Base-by-base conservation (phyloP, 1,140 invertebrate genomes). In the Drosophila pruinosa region DNA sequence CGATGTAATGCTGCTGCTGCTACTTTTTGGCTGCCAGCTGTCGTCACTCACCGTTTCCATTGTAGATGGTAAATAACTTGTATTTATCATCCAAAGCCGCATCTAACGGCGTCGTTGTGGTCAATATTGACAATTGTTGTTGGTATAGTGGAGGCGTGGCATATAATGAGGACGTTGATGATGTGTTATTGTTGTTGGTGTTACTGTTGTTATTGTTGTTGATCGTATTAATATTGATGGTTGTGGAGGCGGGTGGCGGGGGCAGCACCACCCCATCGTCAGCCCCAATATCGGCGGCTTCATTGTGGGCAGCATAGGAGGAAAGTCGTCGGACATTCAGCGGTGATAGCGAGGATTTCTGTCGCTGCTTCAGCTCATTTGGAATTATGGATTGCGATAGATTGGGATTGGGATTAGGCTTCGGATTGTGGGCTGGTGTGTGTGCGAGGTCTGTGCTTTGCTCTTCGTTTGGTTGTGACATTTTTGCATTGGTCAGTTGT, bases 61-160 rank as follows among this genome's bases (percentile, higher is more conserved):
- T 88, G 79, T 88, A 91, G 69, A 91, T 91, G 68, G 90, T 91
- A 89, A 89, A 91, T 74, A 91, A 83, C 75, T 89, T 90, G 65
- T 88, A 91, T 89, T 91, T 91, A 83, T 91, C 90, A 86, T 91
- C 90, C 69, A 74, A 36, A 41, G 71, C 75, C 67, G 52, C 68
- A 72, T 88, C 83, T 72, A 88, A 69, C 38, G 82, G 82, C 68
- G 85, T 89, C 56, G 82, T 89, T 78, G 88, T 67, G 76, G 80
- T 88, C 74, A 88, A 62, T 80, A 78, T 83, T 53, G 70, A 83
- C 71, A 90, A 64, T 74, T 90, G 76, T 75, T 80, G 82, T 78
- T 86, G 78, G 76, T 77, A 83, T 73, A 56, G 75, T 75, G 83
- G 78, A 75, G 83, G 72, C 76, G 78, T 75, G 71, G 80, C 64